Conservation (phyloP, 2,113 vertebrate species). For the Grammomys dolichurus region DNA sequence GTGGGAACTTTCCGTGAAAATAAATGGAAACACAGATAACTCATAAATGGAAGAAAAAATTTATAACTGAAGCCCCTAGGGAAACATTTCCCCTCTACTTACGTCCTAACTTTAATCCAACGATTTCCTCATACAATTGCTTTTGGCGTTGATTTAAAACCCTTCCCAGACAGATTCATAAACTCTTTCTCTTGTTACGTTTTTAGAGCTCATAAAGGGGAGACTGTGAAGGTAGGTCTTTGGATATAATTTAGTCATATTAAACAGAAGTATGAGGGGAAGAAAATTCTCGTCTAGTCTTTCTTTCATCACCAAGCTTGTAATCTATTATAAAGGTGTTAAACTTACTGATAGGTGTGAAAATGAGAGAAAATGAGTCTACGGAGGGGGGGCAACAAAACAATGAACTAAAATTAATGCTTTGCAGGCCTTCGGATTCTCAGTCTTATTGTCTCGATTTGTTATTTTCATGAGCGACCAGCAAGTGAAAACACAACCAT, state of each 20-base stretch:
- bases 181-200: neutral
- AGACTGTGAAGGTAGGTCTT: neutral
- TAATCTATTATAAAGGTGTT: conserved; percentile 62
- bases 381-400: conserved; percentile 56
- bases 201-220: conserved; percentile 28
- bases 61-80: neutral
- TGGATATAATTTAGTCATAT: neutral
- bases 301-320: conserved; percentile 23
- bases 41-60: neutral
- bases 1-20: neutral
- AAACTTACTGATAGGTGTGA: conserved; percentile 43
- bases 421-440: conserved; percentile 12
- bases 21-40: neutral
- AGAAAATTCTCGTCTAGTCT: conserved; percentile 41
- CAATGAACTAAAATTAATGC: conserved; percentile 60
- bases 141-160: conserved; percentile 44
- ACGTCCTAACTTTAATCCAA: neutral
- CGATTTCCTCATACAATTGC: neutral
- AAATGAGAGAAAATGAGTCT: conserved; percentile 69
- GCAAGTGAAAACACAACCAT: neutral
- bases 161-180: neutral
- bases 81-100: neutral
- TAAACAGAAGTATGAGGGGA: neutral
- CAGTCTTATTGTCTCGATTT: conserved; percentile 28
- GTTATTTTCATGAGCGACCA: conserved; percentile 36